These are phyloP conservation scores for Euproctis similis DNA, from an alignment of 2,888 invertebrate species.

Conservation along the genomic window DNA sequence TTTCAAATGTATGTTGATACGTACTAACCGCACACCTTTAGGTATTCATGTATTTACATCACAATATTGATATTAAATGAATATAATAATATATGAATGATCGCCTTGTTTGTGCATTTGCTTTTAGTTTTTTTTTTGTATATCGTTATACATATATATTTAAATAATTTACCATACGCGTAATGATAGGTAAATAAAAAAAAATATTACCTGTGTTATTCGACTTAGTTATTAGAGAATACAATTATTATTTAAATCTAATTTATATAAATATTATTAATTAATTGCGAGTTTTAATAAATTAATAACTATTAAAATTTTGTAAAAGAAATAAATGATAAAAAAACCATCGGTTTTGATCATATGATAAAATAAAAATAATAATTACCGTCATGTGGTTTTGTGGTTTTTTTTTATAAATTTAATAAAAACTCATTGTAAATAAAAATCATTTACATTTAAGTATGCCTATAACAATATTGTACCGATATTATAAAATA, in stretches of 20 bases:
- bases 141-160: slow-evolving; percentile 23
- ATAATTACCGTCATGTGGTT: no score
- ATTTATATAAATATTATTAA: neutral
- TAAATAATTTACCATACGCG: slow-evolving; percentile 32
- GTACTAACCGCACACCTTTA: slow-evolving; percentile 36
- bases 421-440: slow-evolving; percentile 28
- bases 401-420: neutral
- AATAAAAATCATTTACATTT: slow-evolving; percentile 42
- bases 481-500: slow-evolving; percentile 43
- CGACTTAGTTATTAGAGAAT: slow-evolving; percentile 27
- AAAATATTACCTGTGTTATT: slow-evolving; percentile 31
- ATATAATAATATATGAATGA: slow-evolving; percentile 46
- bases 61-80: no score
- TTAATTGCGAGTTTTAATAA: no score
- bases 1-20: slow-evolving; percentile 47
- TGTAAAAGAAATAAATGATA: no score
- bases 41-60: slow-evolving; percentile 49
- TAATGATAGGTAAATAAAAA: no score
- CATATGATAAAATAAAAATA: no score
- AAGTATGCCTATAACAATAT: slow-evolving; percentile 36
- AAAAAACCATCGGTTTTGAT: no score
- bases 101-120: slow-evolving; percentile 70
- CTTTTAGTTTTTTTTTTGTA: slow-evolving; percentile 60
- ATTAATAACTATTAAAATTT: no score
- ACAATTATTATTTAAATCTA: slow-evolving; percentile 5